Conservation (phyloP, 2,797 vertebrate species). For the Cyprinella venusta region DNA sequence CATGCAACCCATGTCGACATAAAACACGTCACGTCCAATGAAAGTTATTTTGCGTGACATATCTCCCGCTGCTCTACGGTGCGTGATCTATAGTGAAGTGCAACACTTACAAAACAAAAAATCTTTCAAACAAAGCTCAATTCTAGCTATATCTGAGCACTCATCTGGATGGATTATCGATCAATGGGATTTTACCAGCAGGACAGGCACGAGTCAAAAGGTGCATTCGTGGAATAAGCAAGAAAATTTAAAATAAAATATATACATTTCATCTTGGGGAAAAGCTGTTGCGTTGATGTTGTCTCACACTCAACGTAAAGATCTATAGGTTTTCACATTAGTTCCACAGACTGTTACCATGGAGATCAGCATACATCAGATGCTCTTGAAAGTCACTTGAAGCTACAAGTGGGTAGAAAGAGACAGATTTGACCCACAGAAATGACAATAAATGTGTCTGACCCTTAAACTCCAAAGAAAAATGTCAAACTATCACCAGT, state of each 20-base stretch:
- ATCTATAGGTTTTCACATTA: conserved; percentile 14
- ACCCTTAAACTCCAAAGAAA: background rate
- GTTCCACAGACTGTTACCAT: conserved; percentile 9
- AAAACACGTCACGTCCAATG: background rate
- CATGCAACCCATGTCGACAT: background rate
- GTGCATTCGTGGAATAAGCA: conserved; percentile 13
- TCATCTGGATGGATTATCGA: conserved; percentile 31
- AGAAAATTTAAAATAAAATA: background rate
- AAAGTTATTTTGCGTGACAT: background rate
- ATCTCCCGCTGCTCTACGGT: background rate
- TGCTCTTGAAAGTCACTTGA: conserved; percentile 37
- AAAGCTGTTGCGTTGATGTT: background rate
- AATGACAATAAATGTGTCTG: background rate
- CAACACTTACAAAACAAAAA: background rate
- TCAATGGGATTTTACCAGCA: conserved; percentile 3
- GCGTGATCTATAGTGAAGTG: background rate
- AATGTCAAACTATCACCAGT: background rate
- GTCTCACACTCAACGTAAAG: background rate
- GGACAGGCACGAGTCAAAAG: background rate
- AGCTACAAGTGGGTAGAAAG: conserved; percentile 16
- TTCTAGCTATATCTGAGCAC: conserved; percentile 2
- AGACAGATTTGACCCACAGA: background rate
- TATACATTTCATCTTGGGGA: background rate
- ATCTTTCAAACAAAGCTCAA: conserved; percentile 4
- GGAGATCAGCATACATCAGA: conserved; percentile 21